These are phyloP conservation scores for Loxodonta africana DNA, from an alignment of 2,113 vertebrate genomes.

Conservation along the genomic window DNA sequence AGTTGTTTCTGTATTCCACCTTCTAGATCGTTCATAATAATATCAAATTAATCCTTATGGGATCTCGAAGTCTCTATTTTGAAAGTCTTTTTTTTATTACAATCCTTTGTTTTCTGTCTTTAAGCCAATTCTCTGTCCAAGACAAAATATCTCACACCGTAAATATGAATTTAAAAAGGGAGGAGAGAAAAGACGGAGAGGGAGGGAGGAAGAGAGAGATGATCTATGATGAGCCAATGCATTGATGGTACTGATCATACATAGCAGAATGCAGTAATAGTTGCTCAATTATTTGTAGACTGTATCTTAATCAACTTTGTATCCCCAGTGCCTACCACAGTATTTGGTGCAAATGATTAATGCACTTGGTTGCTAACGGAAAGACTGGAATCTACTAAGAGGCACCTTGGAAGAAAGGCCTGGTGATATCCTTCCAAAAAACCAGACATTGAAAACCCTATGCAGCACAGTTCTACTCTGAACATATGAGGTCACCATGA, in stretches of 20 bases:
- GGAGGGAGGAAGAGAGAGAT: not conserved
- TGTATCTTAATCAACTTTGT: not conserved
- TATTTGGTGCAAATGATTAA: not conserved
- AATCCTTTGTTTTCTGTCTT: not conserved
- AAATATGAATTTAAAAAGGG: not conserved
- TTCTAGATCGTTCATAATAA: slow-evolving; percentile 10
- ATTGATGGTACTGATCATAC: not conserved
- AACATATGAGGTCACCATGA: no score
- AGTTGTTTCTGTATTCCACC: not conserved
- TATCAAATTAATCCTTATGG: not conserved
- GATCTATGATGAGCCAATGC: not conserved
- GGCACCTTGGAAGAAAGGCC: no score
- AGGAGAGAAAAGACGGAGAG: no score
- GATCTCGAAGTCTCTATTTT: not conserved
- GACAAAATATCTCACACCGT: not conserved
- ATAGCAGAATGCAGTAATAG: not conserved
- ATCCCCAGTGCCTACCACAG: not conserved
- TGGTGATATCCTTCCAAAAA: no score
- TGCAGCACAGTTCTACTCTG: no score
- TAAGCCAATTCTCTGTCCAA: slow-evolving; percentile 28
- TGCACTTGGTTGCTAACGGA: no score
- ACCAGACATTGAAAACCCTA: no score
- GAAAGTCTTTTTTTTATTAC: not conserved
- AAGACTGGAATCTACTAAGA: no score
- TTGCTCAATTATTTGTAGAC: not conserved